Conservation (phyloP, 2,888 invertebrate species). For the Sisyra terminalis region DNA sequence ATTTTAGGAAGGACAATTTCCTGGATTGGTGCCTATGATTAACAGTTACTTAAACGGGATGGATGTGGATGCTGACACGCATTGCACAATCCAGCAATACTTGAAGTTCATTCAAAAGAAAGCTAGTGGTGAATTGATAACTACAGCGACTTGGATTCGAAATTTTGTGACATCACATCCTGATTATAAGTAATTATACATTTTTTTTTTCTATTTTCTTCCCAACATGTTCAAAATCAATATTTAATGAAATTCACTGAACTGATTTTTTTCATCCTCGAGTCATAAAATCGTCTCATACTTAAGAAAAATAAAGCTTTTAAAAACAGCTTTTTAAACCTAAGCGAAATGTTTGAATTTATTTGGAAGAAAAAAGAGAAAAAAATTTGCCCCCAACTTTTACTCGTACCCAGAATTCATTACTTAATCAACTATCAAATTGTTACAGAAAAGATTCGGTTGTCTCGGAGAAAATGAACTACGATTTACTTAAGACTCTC, state of each 20-base stretch:
- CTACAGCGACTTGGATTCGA: conserved; percentile 91
- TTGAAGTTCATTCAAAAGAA: conserved; percentile 78
- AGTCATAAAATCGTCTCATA: no score
- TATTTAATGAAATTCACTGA: no score
- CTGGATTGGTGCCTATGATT: conserved; percentile 86
- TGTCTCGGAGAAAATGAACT: conserved; percentile 76
- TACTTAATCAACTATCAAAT: no score
- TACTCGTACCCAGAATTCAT: no score
- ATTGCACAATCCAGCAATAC: conserved; percentile 94
- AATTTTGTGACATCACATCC: conserved; percentile 77
- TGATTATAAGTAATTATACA: conserved; percentile 59
- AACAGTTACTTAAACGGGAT: conserved; percentile 86
- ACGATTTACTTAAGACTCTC: conserved; percentile 69
- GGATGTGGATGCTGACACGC: conserved; percentile 96
- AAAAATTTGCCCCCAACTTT: no score
- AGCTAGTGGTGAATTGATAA: conserved; percentile 77
- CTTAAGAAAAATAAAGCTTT: no score
- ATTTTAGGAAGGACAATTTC: conserved; percentile 67
- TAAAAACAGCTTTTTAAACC: no score
- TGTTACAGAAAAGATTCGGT: conserved; percentile 63
- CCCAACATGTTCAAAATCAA: no score
- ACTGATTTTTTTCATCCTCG: no score
- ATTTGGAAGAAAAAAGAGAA: no score
- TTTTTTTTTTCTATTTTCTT: no score
- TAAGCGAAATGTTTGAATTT: no score